phyloP scores from a whole-genome alignment of 2,888 invertebrate genomes.

The Dexiosoma caninum region DNA sequence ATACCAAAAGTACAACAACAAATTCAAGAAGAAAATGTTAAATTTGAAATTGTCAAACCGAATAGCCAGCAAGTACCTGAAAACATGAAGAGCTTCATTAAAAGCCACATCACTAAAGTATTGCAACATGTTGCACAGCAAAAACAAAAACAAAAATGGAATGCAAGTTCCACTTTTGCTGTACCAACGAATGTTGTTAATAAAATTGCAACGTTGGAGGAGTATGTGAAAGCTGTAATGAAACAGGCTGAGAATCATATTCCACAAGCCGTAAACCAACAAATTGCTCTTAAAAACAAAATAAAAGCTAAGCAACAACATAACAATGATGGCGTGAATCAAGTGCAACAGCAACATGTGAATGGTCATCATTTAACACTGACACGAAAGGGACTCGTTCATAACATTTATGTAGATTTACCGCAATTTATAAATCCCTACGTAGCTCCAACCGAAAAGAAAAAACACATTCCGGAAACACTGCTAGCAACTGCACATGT shows the following conservation, averaged over 20 bases:
- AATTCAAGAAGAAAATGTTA: slow-evolving; percentile 21
- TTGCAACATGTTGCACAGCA: slow-evolving; percentile 20
- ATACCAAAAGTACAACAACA: slow-evolving; percentile 27
- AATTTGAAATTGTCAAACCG: not conserved
- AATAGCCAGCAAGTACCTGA: slow-evolving; percentile 8
- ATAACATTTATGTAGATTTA: not conserved
- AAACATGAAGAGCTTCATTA: slow-evolving; percentile 6
- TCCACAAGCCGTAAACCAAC: slow-evolving; percentile 47
- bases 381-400: not conserved
- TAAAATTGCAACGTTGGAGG: slow-evolving; percentile 24
- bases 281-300: slow-evolving; percentile 31
- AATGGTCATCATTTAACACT: not conserved
- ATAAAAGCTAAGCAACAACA: not conserved
- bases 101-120: slow-evolving; percentile 12
- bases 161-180: not conserved
- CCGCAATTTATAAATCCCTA: slow-evolving; percentile 4
- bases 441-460: not conserved
- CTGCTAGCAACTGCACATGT: not conserved
- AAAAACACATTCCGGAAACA: too few species aligned
- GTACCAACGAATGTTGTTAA: slow-evolving; percentile 2
- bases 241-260: slow-evolving; percentile 47
- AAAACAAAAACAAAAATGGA: not conserved
- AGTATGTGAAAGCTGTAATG: slow-evolving; percentile 25
- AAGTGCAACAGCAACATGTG: not conserved
- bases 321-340: too few species aligned